Base-by-base conservation (phyloP, 2,888 invertebrate species). In the Brachyopa scutellaris region DNA sequence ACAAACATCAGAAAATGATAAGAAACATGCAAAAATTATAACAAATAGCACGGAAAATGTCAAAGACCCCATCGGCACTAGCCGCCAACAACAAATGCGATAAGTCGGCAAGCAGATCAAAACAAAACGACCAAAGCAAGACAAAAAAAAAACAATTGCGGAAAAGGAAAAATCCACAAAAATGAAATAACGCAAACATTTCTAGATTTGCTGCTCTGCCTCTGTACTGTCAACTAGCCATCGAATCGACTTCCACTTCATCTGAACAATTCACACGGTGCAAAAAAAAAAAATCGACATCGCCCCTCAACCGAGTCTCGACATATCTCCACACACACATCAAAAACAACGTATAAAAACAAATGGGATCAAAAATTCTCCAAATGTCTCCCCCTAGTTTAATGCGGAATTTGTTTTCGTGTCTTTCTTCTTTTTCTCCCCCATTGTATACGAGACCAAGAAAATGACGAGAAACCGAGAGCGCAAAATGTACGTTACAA, bases 401-500 rank as follows among this genome's bases (percentile, higher is more conserved):
- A 26, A 13, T 55, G 13, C 53, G 19, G 31, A 79, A 67, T 79
- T 79, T 79, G 79, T 79, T 79, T 79, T 74, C 47, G 26, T 45
- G 42, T 7, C 61, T 49, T 53, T 31, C 19, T 79, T 66, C 66
- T 61, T 72, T 53, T 40, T 6, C 53, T 11, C 7, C 21, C 40
- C n/a, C 45, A 51, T 31, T n/a, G 38, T 66, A 64, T 40, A n/a
- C 47, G 36, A 2, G 11, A n/a, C 19, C 7, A 29, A 42, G 11
- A 74, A 74, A 3, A 42, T 11, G 29, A 51, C 15, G 53, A 62
- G 13, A 72, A 72, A 33, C 13, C 73, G 2, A 69, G 74, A 80
- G 57, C 74, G 55, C 62, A 77, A 77, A 79, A 76, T 73, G 67
- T 57, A 80, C 80, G 80, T 80, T 80, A 80, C 74, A 57, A 74